A percentile compares a stretch with the other conserved stretches of the same genome.
Conservation (phyloP, 37 sponge, comb jelly and placozoan genomes). For the Amphimedon queenslandica region DNA sequence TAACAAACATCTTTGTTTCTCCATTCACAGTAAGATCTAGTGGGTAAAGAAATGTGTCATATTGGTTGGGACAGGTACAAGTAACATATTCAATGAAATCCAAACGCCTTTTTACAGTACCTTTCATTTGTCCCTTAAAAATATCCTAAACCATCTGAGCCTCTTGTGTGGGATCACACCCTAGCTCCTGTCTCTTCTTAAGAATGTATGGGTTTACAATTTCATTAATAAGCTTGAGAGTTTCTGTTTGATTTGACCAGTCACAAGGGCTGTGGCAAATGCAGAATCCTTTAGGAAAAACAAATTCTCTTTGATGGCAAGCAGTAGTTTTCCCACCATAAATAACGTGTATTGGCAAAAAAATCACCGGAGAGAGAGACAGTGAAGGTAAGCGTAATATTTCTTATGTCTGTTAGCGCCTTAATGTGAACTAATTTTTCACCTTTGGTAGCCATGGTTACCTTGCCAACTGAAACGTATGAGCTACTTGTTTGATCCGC, state of each 20-base stretch:
- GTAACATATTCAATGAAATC: conserved; percentile 24
- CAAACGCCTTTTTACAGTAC: conserved; percentile 21
- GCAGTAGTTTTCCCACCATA: conserved; percentile 63
- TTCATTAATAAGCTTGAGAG: conserved; percentile 35
- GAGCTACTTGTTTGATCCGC: conserved; percentile 50
- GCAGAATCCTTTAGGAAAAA: conserved; percentile 33
- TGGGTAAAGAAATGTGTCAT: conserved; percentile 61
- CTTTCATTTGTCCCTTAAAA: conserved; percentile 54
- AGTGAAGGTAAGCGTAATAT: conserved; percentile 40
- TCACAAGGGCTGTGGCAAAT: conserved; percentile 32
- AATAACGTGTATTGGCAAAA: conserved; percentile 44
- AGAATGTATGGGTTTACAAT: conserved; percentile 41
- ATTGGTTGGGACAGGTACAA: conserved; percentile 52
- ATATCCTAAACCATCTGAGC: conserved; percentile 45
- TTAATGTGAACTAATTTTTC: conserved; percentile 20
- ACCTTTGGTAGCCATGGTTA: conserved; percentile 39
- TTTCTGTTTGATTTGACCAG: conserved; percentile 49
- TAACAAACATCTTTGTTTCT: conserved; percentile 22
- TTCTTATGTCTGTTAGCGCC: conserved; percentile 39
- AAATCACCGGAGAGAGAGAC: conserved; percentile 27
- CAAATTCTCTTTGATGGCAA: conserved; percentile 23
- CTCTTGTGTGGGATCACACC: conserved; percentile 23
- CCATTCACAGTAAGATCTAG: conserved; percentile 48
- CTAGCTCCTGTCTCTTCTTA: conserved; percentile 11
- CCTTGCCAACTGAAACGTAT: conserved; percentile 44